These are phyloP conservation scores for Clarias laeviceps DNA, from an alignment of 2,797 vertebrate species.

Conservation along the genomic window DNA sequence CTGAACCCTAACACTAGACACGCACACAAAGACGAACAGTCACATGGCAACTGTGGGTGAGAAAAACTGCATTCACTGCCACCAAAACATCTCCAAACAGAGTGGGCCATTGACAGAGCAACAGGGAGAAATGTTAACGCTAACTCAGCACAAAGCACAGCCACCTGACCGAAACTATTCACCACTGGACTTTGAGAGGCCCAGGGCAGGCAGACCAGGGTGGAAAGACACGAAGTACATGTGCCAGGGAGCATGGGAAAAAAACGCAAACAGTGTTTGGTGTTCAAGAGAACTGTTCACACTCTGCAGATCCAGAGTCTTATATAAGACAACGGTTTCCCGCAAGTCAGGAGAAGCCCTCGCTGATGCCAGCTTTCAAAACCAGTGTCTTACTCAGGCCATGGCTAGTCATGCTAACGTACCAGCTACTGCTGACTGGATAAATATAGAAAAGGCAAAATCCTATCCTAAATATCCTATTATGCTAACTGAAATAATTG, in stretches of 20 bases:
- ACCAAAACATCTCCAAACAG: slow-evolving; percentile 27
- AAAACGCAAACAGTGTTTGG: slow-evolving; percentile 23
- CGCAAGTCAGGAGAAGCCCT: slow-evolving; percentile 21
- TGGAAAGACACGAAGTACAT: slow-evolving; percentile 9
- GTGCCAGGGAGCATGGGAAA: slow-evolving; percentile 33
- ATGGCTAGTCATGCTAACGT: neutral
- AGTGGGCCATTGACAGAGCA: slow-evolving; percentile 37
- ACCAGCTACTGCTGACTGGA: neutral
- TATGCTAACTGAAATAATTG: neutral
- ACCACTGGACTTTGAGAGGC: slow-evolving; percentile 43
- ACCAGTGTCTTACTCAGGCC: slow-evolving; percentile 12
- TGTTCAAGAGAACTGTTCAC: slow-evolving; percentile 28
- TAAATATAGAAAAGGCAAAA: neutral
- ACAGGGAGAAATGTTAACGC: slow-evolving; percentile 38
- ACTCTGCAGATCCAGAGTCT: slow-evolving; percentile 31
- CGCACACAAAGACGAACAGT: slow-evolving; percentile 27
- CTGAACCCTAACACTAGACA: slow-evolving; percentile 17
- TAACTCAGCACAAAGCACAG: slow-evolving; percentile 52
- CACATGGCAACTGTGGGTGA: slow-evolving; percentile 19
- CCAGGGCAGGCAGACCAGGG: slow-evolving; percentile 2
- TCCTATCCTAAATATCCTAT: too few relatives aligned
- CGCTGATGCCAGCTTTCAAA: slow-evolving; percentile 22
- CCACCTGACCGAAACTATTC: slow-evolving; percentile 48
- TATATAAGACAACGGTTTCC: slow-evolving; percentile 37
- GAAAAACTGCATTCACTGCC: slow-evolving; percentile 19